Evolutionary conservation across 2,888 invertebrate genomes (phyloP).

Genomic region (Dasypogon diadema): DNA sequence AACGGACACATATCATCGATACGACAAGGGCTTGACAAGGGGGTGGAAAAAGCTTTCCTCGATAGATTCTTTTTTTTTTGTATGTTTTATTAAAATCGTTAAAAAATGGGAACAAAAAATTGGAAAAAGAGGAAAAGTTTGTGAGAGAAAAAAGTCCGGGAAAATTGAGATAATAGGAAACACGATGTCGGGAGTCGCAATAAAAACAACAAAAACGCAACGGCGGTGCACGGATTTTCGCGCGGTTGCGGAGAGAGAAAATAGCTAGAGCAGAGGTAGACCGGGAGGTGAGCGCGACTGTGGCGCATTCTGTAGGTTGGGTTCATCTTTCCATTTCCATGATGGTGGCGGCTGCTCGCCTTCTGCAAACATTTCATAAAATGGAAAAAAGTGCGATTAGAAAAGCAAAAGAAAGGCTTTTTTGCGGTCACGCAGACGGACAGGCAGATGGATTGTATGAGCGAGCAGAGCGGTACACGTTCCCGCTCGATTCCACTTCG

Average conservation of each 20-base stretch:
- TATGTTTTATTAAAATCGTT: slow-evolving; percentile 47
- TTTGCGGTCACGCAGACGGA: slow-evolving; percentile 15
- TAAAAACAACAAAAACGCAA: slow-evolving; percentile 36
- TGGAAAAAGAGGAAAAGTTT: slow-evolving; percentile 15
- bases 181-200: slow-evolving; percentile 22
- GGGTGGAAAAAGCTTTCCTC: slow-evolving; percentile 42
- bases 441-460: neutral
- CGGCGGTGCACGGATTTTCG: slow-evolving; percentile 30
- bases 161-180: slow-evolving; percentile 42
- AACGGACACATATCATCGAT: slow-evolving; percentile 53
- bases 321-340: slow-evolving; percentile 2
- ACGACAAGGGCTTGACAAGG: slow-evolving; percentile 44
- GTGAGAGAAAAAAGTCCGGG: slow-evolving; percentile 5
- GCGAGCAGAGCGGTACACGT: neutral
- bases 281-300: slow-evolving; percentile 23
- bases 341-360: slow-evolving; percentile 27
- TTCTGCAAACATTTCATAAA: neutral
- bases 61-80: slow-evolving; percentile 19
- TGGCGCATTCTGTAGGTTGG: slow-evolving; percentile 45
- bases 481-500: neutral
- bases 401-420: slow-evolving; percentile 1
- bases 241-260: slow-evolving; percentile 29
- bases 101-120: slow-evolving; percentile 41
- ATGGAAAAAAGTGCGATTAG: neutral
- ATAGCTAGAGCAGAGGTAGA: neutral